Evolutionary conservation across 2,797 vertebrate species (phyloP), one percentile per base, ranked within the genome.

Genomic region (Esox lucius): DNA sequence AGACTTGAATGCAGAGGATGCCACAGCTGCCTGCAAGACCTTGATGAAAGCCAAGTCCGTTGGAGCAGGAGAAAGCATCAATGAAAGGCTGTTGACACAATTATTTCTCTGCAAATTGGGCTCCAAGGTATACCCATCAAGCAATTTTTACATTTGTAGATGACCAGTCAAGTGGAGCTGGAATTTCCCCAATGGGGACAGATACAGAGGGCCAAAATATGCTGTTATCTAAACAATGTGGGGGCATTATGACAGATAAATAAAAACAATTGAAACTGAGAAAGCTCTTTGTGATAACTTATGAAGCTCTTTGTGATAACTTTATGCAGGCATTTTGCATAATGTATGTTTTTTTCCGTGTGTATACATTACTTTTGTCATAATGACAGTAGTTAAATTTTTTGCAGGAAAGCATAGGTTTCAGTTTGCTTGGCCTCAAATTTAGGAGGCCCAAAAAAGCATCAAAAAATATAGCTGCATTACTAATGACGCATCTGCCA

Each of bases 1-100:
- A 72, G 16, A 2, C 3, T 39, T 7, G 12, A 56, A 65, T 48
- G 39, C 16, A 22, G 8, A 26, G 19, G 8, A 53, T n/a, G 49
- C 49, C 19, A 19, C 49, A 51, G 49, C 19, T 16, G 49, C 19
- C 49, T 51, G 2, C 49, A 19, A 17, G 4, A 51, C 65, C 17
- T 46, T 46, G 26, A 73, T 73, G 61, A 73, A 73, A 16, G 61
- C 3, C 59, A 8, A n/a, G 15, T 2, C 71, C n/a, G 48, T 49
- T 68, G 11, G 59, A 5, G 7, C 16, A 31, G 33, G 22, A 73
- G 49, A 17, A 19, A 17, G 49, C 49, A 0, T 7, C 67, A 68
- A 68, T 13, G 12, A 6, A 22, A 46, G 15, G 67, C 35, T 26
- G 42, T 24, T 15, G 56, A 62, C 71, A 46, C 35, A 62, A 72